Percentiles rank a stretch among this genome's conserved stretches.
Conservation (phyloP, 2,113 vertebrate genomes). For the Petrocephalus microphthalmus region DNA sequence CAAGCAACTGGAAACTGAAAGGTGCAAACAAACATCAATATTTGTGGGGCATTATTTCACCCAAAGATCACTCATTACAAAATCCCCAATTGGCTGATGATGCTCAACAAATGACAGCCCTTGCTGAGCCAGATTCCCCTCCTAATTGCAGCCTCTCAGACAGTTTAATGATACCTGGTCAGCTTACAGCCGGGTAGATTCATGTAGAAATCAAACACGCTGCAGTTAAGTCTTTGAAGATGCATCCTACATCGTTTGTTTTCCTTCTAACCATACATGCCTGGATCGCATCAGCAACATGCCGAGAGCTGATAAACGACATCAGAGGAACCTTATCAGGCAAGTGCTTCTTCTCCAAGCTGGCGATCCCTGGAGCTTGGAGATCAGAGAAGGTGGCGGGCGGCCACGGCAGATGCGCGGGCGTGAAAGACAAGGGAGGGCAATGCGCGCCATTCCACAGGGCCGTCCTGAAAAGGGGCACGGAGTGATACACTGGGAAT, state of each 20-base stretch:
- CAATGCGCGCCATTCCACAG: neutral
- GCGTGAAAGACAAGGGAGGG: neutral
- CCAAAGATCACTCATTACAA: neutral
- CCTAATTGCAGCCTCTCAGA: neutral
- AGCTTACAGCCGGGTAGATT: neutral
- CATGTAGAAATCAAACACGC: neutral
- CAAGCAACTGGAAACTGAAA: neutral
- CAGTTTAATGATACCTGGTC: neutral
- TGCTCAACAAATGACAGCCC: neutral
- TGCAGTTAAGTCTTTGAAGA: neutral
- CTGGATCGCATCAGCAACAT: neutral
- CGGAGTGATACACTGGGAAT: neutral
- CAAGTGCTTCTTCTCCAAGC: neutral
- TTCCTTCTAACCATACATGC: neutral
- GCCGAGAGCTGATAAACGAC: conserved; percentile 7
- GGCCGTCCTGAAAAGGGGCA: neutral
- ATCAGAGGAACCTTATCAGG: conserved; percentile 1
- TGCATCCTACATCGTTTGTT: neutral
- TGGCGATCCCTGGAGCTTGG: neutral
- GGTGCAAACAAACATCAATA: neutral
- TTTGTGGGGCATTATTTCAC: neutral
- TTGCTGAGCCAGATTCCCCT: neutral
- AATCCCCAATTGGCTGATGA: neutral
- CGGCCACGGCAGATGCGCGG: neutral
- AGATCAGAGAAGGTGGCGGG: neutral